phyloP scores from a whole-genome alignment of 2,113 vertebrate genomes.

The Phoenicopterus ruber region DNA sequence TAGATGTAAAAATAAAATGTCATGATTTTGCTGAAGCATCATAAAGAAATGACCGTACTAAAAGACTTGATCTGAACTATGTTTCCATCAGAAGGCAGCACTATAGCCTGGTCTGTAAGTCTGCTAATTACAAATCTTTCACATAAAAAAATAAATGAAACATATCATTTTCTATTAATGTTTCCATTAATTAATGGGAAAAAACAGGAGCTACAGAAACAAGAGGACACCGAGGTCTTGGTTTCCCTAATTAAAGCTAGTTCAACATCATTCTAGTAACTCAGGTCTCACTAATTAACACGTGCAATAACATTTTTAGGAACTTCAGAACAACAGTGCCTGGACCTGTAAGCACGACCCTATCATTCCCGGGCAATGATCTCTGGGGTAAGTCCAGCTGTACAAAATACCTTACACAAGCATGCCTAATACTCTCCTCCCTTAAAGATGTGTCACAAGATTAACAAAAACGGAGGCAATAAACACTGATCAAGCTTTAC shows the following conservation, averaged over 20 bases:
- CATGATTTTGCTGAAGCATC: neutral
- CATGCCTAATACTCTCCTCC: neutral
- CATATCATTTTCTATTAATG: neutral
- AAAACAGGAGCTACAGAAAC: neutral
- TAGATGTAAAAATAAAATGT: neutral
- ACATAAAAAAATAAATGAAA: neutral
- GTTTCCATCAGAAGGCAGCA: neutral
- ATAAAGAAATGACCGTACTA: neutral
- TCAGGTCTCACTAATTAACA: neutral
- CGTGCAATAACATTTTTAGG: neutral
- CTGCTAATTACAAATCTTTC: slow-evolving; percentile 5
- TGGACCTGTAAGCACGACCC: neutral
- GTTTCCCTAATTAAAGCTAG: slow-evolving; percentile 11
- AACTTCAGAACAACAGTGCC: neutral
- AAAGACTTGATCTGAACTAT: neutral
- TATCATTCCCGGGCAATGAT: neutral
- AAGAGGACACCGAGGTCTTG: neutral
- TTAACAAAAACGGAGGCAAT: neutral
- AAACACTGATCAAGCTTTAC: neutral
- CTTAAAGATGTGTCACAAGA: neutral
- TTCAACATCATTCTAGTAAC: neutral
- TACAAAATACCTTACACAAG: neutral
- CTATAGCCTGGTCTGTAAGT: neutral
- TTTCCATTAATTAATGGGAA: neutral
- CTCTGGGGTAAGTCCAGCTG: neutral